Percentiles rank a stretch among this genome's conserved stretches.
Conservation (phyloP, 2,797 vertebrate species). For the Sandelia bainsii region DNA sequence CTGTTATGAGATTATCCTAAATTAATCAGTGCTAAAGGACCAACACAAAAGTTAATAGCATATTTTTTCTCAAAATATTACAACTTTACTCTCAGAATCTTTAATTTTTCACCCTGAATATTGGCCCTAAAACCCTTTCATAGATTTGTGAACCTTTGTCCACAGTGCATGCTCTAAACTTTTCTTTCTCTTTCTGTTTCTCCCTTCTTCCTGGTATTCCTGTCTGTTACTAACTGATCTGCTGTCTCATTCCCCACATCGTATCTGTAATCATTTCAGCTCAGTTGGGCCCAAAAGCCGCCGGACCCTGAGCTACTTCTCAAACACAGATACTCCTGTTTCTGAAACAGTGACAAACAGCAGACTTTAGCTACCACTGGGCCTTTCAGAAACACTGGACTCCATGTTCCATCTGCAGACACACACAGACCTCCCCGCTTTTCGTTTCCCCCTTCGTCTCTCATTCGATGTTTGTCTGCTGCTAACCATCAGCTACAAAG, state of each 20-base stretch:
- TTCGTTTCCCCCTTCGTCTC: background rate
- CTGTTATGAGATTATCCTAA: too few relatives aligned
- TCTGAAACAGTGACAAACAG: slow-evolving; percentile 72
- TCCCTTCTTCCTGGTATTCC: slow-evolving; percentile 49
- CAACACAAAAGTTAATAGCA: too few relatives aligned
- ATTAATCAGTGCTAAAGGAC: too few relatives aligned
- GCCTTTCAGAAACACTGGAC: slow-evolving; percentile 66
- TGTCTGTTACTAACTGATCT: slow-evolving; percentile 23
- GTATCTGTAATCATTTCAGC: slow-evolving; percentile 75
- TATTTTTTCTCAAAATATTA: too few relatives aligned
- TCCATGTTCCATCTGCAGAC: slow-evolving; percentile 49
- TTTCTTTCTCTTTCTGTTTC: slow-evolving; percentile 47
- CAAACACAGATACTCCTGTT: slow-evolving; percentile 87
- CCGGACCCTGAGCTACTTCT: slow-evolving; percentile 83
- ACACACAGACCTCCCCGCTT: slow-evolving; percentile 8
- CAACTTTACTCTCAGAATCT: background rate
- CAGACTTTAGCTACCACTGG: slow-evolving; percentile 33
- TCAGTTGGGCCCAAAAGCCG: slow-evolving; percentile 85
- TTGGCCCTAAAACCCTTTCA: background rate
- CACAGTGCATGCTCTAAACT: slow-evolving; percentile 59
- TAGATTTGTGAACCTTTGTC: background rate
- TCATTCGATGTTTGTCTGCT: slow-evolving; percentile 39
- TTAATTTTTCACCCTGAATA: background rate
- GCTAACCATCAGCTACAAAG: slow-evolving; percentile 61
- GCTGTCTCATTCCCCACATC: slow-evolving; percentile 47